phyloP scores from a whole-genome alignment of 35 echinoderm and acorn worm genomes.

The Ptychodera flava region DNA sequence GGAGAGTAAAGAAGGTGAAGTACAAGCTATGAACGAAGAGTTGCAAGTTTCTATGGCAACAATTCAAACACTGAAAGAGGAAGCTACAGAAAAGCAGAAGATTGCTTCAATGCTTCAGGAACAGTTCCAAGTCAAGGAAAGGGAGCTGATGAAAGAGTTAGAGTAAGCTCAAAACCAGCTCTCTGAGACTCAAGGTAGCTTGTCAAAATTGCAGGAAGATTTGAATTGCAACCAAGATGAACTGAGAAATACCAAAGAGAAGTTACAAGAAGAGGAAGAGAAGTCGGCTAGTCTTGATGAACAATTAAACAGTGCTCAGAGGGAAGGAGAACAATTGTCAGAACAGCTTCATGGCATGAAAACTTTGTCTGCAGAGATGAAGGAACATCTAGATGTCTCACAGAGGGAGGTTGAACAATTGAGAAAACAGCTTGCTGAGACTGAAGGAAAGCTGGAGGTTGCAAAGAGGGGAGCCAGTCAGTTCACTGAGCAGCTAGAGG shows the following conservation, averaged over 20 bases:
- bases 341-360: background rate
- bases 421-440: background rate
- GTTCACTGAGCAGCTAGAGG: background rate
- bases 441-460: background rate
- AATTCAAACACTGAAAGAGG: background rate
- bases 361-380: background rate
- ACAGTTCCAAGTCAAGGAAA: background rate
- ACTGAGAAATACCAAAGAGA: background rate
- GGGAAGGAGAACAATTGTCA: background rate
- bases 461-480: background rate
- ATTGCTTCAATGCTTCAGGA: background rate
- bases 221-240: background rate
- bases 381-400: background rate
- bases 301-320: background rate
- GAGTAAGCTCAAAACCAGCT: background rate
- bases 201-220: background rate
- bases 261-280: background rate
- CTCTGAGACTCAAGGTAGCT: background rate
- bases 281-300: background rate
- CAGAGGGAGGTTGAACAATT: background rate
- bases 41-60: background rate
- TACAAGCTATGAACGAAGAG: background rate
- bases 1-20: background rate
- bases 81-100: background rate
- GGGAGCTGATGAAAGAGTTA: background rate